These are phyloP conservation scores for Physella acuta DNA, from an alignment of 1,140 invertebrate genomes.

Conservation along the genomic window DNA sequence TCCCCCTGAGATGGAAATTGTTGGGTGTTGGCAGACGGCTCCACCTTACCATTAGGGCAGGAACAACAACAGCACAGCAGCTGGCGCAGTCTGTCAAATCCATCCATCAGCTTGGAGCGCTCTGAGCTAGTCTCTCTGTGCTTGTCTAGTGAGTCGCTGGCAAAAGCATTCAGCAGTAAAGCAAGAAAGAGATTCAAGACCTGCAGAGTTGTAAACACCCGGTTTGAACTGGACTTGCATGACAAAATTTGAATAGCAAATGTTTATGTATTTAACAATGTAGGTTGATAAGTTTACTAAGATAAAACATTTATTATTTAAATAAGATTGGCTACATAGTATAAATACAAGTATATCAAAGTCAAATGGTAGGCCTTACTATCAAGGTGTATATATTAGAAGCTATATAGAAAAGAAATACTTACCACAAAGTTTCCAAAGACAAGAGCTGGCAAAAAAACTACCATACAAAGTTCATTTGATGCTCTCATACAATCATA, in stretches of 20 bases:
- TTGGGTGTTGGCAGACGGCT: not conserved
- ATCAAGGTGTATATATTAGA: no score
- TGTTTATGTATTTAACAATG: no score
- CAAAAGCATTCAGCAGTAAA: constrained; percentile 96
- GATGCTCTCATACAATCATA: constrained; percentile 96
- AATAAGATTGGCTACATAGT: no score
- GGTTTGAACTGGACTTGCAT: no score
- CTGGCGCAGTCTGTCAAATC: constrained; percentile 37
- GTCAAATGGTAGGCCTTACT: no score
- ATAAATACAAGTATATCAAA: no score
- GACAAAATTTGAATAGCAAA: no score
- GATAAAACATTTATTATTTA: no score
- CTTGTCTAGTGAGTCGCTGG: constrained; percentile 71
- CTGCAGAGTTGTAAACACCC: constrained; percentile 65
- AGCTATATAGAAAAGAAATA: constrained; percentile 11
- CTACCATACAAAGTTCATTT: constrained; percentile 87
- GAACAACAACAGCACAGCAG: constrained; percentile 40
- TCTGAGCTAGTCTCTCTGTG: constrained; percentile 73
- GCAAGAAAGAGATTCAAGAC: constrained; percentile 99
- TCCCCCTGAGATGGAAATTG: not conserved
- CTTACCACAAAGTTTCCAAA: constrained; percentile 76
- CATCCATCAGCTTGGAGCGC: constrained; percentile 38
- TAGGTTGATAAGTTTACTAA: no score
- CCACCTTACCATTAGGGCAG: constrained; percentile 4
- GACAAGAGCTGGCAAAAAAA: constrained; percentile 95